Base-by-base conservation (phyloP, 1,140 invertebrate genomes). In the Brachionus plicatilis region DNA sequence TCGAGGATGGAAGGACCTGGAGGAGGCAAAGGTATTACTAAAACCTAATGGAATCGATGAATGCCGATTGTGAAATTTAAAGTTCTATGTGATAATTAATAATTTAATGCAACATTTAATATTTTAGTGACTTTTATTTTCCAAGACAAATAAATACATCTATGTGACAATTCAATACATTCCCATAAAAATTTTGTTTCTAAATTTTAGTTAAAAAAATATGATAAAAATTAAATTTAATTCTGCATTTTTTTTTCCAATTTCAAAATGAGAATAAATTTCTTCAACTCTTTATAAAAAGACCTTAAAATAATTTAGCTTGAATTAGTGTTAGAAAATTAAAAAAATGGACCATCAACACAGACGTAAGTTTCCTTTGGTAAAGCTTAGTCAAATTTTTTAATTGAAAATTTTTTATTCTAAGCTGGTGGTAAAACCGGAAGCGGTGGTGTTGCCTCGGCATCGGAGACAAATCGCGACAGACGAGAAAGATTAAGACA, bases 341-440 rank as follows among this genome's bases (percentile, higher is more conserved):
- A 0, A 37, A 76, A 76, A 9, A 27, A 76, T 76, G 72, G 72
- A 76, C 27, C 50, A 50, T 29, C 78, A 60, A 14, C 50, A 65
- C 65, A 60, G 56, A 80, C 33, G 50, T 60, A 65, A 45, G n/a
- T 80, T 80, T 37, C 0, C 5, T 11, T n/a, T 33, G 29, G 4
- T 80, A n/a, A 43, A 37, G 5, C 6, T 37, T 7, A 2, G 2
- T n/a, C 6, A 27, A 37, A 65, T 17, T 43, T n/a, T 2, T 41
- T 20, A 37, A 43, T 60, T 33, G 11, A 60, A 12, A 3, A 24
- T 47, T 24, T 43, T 78, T 50, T 33, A 65, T 56, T 85, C 79
- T 92, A 96, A 84, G 94, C 96, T 85, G 98, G 98, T 86, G 97
- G 96, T 9, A 99, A 99, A 92, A 99, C 97, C 8, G 98, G 98